A percentile compares a stretch with the other conserved stretches of the same genome.
phyloP scores from a whole-genome alignment of 2,797 vertebrate genomes.

The Orestias chungarensis region DNA sequence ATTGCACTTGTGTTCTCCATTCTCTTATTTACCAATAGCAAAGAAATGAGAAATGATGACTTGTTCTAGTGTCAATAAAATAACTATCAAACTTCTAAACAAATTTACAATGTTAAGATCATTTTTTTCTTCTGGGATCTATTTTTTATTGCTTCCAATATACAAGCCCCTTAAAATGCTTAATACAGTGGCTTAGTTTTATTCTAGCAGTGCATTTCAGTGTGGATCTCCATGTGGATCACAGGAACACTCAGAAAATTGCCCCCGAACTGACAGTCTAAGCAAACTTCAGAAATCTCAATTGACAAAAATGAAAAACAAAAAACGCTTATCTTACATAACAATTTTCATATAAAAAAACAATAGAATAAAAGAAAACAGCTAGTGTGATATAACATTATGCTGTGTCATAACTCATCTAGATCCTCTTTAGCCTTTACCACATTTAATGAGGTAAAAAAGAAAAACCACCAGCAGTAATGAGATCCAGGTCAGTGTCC shows the following conservation, averaged over 20 bases:
- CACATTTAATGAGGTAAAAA: constrained; percentile 35
- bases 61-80: no score
- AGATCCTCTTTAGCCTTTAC: neutral
- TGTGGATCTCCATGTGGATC: constrained; percentile 2
- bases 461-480: constrained; percentile 38
- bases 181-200: constrained; percentile 4
- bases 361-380: no score
- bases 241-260: constrained; percentile 10
- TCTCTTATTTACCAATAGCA: neutral
- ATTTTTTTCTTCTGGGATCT: neutral
- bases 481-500: constrained; percentile 53
- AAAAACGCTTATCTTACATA: constrained; percentile 12
- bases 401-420: constrained; percentile 13
- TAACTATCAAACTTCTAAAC: neutral
- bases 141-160: neutral
- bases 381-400: constrained; percentile 16
- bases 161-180: neutral
- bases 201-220: constrained; percentile 10
- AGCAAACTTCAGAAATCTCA: constrained; percentile 10
- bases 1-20: neutral
- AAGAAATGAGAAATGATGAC: no score
- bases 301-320: constrained; percentile 13
- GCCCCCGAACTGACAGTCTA: constrained; percentile 1
- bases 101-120: neutral
- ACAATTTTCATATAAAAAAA: no score